These are phyloP conservation scores for Helarctos malayanus DNA, from an alignment of 2,797 vertebrate species.

Conservation along the genomic window DNA sequence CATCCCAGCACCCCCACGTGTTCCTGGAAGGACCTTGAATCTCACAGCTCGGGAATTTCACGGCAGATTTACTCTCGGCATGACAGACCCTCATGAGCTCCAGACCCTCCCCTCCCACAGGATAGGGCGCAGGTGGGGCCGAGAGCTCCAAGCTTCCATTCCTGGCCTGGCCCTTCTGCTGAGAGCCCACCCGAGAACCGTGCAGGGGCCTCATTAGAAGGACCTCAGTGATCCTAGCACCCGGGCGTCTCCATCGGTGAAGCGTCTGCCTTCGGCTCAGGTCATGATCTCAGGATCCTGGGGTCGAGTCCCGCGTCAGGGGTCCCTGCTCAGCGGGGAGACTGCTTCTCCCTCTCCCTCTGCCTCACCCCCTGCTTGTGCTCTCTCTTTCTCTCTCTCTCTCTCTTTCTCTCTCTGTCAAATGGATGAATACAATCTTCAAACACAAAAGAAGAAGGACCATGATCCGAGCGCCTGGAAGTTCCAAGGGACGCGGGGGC, in stretches of 20 bases:
- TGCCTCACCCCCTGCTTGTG: too few species aligned
- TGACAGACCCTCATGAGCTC: not conserved
- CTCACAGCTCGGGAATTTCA: not conserved
- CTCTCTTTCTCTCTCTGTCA: too few species aligned
- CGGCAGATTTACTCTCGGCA: not conserved
- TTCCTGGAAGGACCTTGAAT: not conserved
- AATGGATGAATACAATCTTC: too few species aligned
- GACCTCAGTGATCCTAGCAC: not conserved
- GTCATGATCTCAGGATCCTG: too few species aligned
- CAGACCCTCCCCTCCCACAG: not conserved
- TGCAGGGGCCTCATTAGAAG: not conserved
- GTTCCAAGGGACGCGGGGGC: not conserved
- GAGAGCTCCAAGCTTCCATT: not conserved
- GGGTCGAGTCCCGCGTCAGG: too few species aligned
- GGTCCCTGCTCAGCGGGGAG: too few species aligned
- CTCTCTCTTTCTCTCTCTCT: too few species aligned
- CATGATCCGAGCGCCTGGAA: not conserved
- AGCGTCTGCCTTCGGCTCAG: too few species aligned
- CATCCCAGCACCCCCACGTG: too few species aligned
- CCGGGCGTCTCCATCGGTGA: too few species aligned
- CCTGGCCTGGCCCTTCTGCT: not conserved
- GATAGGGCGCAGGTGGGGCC: not conserved
- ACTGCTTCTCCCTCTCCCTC: too few species aligned
- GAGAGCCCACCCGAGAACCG: not conserved
- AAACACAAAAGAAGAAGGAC: not conserved